These are phyloP conservation scores for Heliocidaris tuberculata DNA, from an alignment of 35 echinoderm and acorn worm genomes.

Conservation along the genomic window DNA sequence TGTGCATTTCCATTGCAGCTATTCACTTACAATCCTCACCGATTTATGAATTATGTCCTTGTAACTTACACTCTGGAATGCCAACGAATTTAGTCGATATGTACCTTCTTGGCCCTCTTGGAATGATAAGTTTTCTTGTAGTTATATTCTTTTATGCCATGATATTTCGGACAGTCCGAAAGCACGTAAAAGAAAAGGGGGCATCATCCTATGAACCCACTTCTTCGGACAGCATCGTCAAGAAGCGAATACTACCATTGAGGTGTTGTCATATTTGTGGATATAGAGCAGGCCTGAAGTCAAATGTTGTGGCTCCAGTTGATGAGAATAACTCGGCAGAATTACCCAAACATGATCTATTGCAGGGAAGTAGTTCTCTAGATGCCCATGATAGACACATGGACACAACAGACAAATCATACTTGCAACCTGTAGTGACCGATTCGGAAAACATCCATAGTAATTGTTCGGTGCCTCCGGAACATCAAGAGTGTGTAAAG, in stretches of 20 bases:
- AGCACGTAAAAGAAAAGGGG: conserved; percentile 71
- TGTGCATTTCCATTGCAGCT: conserved; percentile 47
- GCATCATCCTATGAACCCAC: background rate
- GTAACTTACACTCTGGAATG: background rate
- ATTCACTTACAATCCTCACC: conserved; percentile 48
- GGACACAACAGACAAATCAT: background rate
- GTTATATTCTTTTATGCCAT: conserved; percentile 69
- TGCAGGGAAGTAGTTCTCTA: background rate
- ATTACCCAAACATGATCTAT: background rate
- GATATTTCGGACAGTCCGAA: conserved; percentile 70
- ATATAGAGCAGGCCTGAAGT: background rate
- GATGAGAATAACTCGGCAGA: background rate
- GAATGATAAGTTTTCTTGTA: conserved; percentile 57
- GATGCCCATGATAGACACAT: background rate
- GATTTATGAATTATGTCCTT: conserved; percentile 62
- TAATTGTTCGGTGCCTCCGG: background rate
- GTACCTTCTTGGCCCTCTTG: conserved; percentile 64
- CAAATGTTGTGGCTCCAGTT: background rate
- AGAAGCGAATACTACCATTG: background rate
- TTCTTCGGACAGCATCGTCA: background rate
- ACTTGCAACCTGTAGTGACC: background rate
- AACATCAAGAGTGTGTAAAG: background rate
- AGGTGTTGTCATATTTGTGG: background rate
- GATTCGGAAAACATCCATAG: background rate
- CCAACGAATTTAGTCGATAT: conserved; percentile 46